Percentiles rank a stretch among this genome's conserved stretches.
These are phyloP conservation scores for Erpornis zantholeuca DNA, from an alignment of 2,113 vertebrate species.

Conservation along the genomic window DNA sequence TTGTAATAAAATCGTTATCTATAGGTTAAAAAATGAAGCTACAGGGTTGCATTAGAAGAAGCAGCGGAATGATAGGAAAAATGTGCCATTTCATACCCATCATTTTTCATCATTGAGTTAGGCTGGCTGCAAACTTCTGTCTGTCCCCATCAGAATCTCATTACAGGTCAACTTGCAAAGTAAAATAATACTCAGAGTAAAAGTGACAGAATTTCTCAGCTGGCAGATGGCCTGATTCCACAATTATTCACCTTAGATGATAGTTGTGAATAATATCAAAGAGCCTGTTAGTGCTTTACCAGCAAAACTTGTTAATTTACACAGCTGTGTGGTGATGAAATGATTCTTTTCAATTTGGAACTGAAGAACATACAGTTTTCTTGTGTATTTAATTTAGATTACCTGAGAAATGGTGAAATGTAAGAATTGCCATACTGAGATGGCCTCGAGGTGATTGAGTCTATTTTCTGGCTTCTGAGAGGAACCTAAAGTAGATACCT, in stretches of 20 bases:
- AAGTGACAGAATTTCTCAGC: slow-evolving; percentile 27
- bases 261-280: background rate
- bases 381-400: background rate
- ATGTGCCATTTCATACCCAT: background rate
- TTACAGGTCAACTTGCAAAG: slow-evolving; percentile 53
- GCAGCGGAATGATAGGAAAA: background rate
- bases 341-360: background rate
- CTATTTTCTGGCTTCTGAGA: no score
- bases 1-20: background rate
- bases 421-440: no score
- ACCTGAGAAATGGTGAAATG: background rate
- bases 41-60: background rate
- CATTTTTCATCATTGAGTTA: slow-evolving; percentile 50
- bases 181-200: slow-evolving; percentile 5
- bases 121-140: slow-evolving; percentile 27
- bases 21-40: background rate
- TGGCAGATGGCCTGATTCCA: slow-evolving; percentile 18
- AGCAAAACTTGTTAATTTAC: background rate
- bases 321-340: background rate
- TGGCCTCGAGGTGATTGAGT: no score
- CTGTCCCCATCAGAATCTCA: slow-evolving; percentile 52
- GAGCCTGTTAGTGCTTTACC: background rate
- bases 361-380: background rate
- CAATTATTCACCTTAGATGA: slow-evolving; percentile 12
- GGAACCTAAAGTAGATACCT: no score